Percentiles rank a stretch among this genome's conserved stretches.
These are phyloP conservation scores for Menura novaehollandiae DNA, from an alignment of 2,113 vertebrate genomes.

Conservation along the genomic window DNA sequence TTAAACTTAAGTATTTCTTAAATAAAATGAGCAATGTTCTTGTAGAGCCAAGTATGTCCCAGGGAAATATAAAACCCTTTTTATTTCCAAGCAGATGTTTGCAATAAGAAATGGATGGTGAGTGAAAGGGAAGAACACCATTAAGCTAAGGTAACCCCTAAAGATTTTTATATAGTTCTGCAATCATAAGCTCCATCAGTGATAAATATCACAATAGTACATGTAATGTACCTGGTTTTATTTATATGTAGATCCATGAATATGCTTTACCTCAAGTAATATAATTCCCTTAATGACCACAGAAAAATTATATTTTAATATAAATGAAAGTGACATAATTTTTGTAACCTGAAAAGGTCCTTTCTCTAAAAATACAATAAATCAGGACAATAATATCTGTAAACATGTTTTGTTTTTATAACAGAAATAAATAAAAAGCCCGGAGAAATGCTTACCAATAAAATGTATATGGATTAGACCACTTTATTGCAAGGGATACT, in stretches of 20 bases:
- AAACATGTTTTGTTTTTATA: conserved; percentile 22
- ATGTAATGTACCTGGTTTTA: conserved; percentile 66
- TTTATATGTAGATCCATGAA: conserved; percentile 58
- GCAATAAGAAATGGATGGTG: conserved; percentile 79
- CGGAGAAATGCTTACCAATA: background rate
- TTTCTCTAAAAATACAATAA: conserved; percentile 31
- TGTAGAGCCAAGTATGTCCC: conserved; percentile 71
- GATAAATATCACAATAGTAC: conserved; percentile 68
- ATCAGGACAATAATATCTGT: conserved; percentile 31
- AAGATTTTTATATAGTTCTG: conserved; percentile 68
- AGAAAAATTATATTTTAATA: conserved; percentile 27
- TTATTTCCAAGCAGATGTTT: conserved; percentile 81
- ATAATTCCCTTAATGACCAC: conserved; percentile 37
- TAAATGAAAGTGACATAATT: conserved; percentile 2
- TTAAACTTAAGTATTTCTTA: conserved; percentile 74
- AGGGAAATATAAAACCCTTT: conserved; percentile 75
- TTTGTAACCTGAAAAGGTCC: background rate
- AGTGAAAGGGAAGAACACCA: conserved; percentile 73
- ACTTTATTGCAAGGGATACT: background rate
- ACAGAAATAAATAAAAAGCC: background rate
- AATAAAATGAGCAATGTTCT: conserved; percentile 68
- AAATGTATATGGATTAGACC: background rate
- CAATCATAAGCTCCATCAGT: conserved; percentile 68
- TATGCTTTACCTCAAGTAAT: conserved; percentile 51
- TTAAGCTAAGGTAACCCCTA: conserved; percentile 70